Evolutionary conservation across 2,888 invertebrate genomes (phyloP).

Genomic region (Ophion ellenae): DNA sequence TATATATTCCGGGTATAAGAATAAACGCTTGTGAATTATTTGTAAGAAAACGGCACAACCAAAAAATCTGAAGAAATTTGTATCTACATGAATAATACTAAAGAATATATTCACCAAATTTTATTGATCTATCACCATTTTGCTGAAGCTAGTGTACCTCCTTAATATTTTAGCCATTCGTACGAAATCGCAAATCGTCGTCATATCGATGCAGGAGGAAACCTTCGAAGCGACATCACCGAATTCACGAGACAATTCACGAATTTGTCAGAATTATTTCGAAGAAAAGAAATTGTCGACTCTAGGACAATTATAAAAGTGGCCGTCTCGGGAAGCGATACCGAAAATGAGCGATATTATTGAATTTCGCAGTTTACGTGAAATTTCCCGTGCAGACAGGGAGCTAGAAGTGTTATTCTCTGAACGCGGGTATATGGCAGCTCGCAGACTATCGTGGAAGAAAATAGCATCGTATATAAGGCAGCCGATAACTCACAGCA

Average conservation of each 20-base stretch:
- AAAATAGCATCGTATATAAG: constrained; percentile 58
- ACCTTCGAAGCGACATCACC: neutral
- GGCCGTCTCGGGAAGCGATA: neutral
- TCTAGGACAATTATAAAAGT: neutral
- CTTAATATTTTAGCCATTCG: constrained; percentile 47
- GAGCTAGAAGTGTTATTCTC: constrained; percentile 2
- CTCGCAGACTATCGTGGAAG: constrained; percentile 57
- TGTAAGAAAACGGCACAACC: too few relatives aligned
- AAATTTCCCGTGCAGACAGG: neutral
- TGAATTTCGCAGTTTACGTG: neutral
- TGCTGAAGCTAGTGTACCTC: too few relatives aligned
- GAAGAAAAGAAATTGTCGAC: neutral
- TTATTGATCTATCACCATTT: too few relatives aligned
- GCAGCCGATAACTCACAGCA: constrained; percentile 61
- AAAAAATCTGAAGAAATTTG: too few relatives aligned
- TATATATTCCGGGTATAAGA: too few relatives aligned
- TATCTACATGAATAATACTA: too few relatives aligned
- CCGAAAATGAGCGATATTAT: neutral
- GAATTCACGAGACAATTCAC: neutral
- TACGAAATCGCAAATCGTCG: constrained; percentile 42
- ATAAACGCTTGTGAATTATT: too few relatives aligned
- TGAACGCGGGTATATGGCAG: constrained; percentile 10
- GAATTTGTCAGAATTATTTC: neutral
- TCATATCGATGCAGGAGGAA: neutral
- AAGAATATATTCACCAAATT: too few relatives aligned